Percentiles rank a stretch among this genome's conserved stretches.
Conservation (phyloP, 2,888 invertebrate species). For the Trypoxylon attenuatum region DNA sequence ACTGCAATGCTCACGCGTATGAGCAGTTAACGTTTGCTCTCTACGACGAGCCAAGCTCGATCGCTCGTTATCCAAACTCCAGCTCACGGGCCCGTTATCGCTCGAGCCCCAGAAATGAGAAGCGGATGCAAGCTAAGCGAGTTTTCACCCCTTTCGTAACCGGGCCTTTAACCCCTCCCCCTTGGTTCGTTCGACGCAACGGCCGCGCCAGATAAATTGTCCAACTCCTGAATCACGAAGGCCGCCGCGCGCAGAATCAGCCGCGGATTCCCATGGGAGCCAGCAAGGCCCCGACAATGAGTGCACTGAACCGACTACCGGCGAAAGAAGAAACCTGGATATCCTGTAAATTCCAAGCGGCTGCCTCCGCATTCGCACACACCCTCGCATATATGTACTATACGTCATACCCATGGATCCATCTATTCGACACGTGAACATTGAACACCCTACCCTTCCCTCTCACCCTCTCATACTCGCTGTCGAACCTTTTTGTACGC, state of each 20-base stretch:
- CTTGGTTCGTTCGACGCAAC: neutral
- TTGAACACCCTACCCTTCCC: neutral
- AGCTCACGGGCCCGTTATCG: neutral
- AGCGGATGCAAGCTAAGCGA: conserved; percentile 9
- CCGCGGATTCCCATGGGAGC: conserved; percentile 25
- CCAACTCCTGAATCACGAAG: conserved; percentile 29
- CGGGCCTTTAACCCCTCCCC: no score
- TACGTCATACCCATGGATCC: neutral
- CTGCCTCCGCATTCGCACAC: conserved; percentile 5
- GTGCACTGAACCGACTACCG: conserved; percentile 8
- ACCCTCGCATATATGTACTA: neutral
- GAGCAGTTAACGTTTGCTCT: neutral
- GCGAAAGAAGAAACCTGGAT: conserved; percentile 26
- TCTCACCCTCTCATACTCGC: no score
- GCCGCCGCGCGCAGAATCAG: conserved; percentile 19
- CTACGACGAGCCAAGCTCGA: neutral
- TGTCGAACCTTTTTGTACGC: neutral
- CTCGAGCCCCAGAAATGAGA: neutral
- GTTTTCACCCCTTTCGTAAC: conserved; percentile 15
- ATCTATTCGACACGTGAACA: neutral
- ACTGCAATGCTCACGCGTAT: no score
- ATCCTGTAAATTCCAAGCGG: conserved; percentile 30
- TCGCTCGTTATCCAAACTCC: conserved; percentile 3
- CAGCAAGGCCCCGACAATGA: conserved; percentile 21
- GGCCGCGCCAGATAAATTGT: conserved; percentile 33